phyloP scores from a whole-genome alignment of 2,888 invertebrate species.

The Ormyrus nitidulus region DNA sequence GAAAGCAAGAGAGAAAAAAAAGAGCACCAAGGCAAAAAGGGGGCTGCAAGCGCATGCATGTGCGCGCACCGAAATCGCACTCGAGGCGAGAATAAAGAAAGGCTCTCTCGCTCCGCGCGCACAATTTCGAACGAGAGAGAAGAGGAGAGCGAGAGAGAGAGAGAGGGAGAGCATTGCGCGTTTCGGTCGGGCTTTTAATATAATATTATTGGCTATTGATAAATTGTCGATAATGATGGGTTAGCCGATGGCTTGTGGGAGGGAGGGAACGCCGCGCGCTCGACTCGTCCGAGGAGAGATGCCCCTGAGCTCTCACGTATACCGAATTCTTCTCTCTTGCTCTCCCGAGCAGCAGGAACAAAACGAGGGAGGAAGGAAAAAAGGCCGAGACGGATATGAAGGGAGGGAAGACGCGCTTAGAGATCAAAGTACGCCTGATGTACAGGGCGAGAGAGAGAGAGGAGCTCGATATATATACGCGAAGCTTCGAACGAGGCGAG shows the following conservation, averaged over 20 bases:
- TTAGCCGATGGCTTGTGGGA: constrained; percentile 67
- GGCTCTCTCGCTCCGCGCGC: neutral
- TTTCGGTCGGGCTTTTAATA: constrained; percentile 66
- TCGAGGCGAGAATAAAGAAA: constrained; percentile 54
- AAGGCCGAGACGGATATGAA: constrained; percentile 3
- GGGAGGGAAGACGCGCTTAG: constrained; percentile 17
- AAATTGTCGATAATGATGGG: constrained; percentile 76
- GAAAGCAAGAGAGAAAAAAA: neutral
- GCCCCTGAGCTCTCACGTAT: constrained; percentile 51
- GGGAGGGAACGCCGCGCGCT: constrained; percentile 60
- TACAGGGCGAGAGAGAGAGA: too few relatives aligned
- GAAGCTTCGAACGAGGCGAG: too few relatives aligned
- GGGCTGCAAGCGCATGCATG: too few relatives aligned
- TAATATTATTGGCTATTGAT: constrained; percentile 76
- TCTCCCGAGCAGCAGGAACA: neutral
- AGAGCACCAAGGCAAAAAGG: too few relatives aligned
- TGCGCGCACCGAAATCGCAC: constrained; percentile 35
- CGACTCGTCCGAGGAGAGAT: constrained; percentile 20
- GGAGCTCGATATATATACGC: too few relatives aligned
- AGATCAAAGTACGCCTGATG: constrained; percentile 24
- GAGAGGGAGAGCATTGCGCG: neutral
- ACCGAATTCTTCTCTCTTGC: neutral
- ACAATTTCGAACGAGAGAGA: neutral
- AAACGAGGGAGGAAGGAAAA: neutral
- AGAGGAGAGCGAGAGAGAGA: neutral